Percentiles rank a stretch among this genome's conserved stretches.
Conservation (phyloP, 2,888 invertebrate genomes). For the Tolmerus cingulatus region DNA sequence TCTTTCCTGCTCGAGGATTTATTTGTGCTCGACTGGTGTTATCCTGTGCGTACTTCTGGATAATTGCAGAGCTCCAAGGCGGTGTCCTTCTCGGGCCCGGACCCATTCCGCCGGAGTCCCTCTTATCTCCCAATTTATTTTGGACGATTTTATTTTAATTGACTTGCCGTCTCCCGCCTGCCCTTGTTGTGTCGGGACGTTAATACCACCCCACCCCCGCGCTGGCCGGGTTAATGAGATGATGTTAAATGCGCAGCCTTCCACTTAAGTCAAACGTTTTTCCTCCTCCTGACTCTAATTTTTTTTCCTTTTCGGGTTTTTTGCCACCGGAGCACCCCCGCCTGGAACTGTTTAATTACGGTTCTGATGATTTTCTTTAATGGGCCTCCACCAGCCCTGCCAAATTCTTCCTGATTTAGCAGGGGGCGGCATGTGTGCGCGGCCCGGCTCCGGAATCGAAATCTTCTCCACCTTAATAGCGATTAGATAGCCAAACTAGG, state of each 20-base stretch:
- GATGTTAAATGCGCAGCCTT: slow-evolving; percentile 45
- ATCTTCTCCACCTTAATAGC: background rate
- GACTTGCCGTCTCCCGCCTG: slow-evolving; percentile 21
- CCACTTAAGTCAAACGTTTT: slow-evolving; percentile 41
- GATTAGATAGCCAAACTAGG: background rate
- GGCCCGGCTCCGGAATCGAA: background rate
- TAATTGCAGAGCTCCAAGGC: slow-evolving; percentile 46
- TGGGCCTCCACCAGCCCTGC: slow-evolving; percentile 7
- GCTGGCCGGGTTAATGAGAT: slow-evolving; percentile 45
- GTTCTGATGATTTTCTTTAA: slow-evolving; percentile 44
- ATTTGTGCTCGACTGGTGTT: slow-evolving; percentile 30
- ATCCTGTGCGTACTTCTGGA: slow-evolving; percentile 45
- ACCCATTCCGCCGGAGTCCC: slow-evolving; percentile 1
- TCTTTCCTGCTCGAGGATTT: slow-evolving; percentile 34
- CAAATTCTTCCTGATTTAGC: slow-evolving; percentile 30
- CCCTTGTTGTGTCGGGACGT: background rate
- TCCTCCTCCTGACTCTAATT: slow-evolving; percentile 5
- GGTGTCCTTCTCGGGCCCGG: slow-evolving; percentile 22
- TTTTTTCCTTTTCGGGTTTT: slow-evolving; percentile 36
- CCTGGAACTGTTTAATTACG: slow-evolving; percentile 44
- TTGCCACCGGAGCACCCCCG: background rate
- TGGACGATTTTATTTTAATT: slow-evolving; percentile 48
- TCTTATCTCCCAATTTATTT: slow-evolving; percentile 46
- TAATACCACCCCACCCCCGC: background rate
- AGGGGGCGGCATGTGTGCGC: slow-evolving; percentile 20